Evolutionary conservation across 2,113 vertebrate species (phyloP).

Genomic region (Aviceda subcristata): DNA sequence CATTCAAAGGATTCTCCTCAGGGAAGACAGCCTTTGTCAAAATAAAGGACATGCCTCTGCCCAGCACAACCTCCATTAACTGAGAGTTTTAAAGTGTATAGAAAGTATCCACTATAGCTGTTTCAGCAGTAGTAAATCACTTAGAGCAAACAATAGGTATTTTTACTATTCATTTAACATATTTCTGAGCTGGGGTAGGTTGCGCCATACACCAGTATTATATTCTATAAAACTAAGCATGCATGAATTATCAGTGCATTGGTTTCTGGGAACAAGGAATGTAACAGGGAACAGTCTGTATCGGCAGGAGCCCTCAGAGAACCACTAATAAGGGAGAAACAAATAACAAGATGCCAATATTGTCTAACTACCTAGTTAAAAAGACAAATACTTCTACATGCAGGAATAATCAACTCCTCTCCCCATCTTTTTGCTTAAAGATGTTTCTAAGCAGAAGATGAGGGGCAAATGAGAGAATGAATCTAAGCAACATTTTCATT

Average conservation of each 20-base stretch:
- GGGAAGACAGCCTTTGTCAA: no score
- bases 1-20: neutral
- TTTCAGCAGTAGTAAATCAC: neutral
- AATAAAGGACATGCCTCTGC: neutral
- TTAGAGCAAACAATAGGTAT: fast-evolving
- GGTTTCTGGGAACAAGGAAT: neutral
- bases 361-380: neutral
- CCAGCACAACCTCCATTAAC: neutral
- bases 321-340: neutral
- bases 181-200: neutral
- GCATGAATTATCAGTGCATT: neutral
- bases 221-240: neutral
- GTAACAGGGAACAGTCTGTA: neutral
- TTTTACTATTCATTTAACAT: neutral
- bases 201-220: fast-evolving
- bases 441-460: neutral
- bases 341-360: neutral
- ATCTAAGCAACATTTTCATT: neutral
- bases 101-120: neutral
- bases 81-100: fast-evolving
- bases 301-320: neutral
- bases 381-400: neutral
- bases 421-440: neutral
- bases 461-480: neutral
- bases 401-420: neutral